A percentile compares a stretch with the other conserved stretches of the same genome.
Conservation (phyloP, 2,797 vertebrate genomes). For the Ispidina lecontei region DNA sequence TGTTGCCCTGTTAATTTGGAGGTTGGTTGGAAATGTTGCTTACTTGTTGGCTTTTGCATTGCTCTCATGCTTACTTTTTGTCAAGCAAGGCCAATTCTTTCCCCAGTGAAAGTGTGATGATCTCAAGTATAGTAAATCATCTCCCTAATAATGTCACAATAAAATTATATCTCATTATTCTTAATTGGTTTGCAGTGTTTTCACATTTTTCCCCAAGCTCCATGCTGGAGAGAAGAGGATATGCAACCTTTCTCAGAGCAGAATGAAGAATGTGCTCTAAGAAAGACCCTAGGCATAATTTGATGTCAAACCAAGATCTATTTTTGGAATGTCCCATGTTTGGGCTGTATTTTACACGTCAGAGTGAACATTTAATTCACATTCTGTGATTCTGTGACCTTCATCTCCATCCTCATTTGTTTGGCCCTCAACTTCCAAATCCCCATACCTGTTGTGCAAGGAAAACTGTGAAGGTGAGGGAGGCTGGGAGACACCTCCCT, state of each 20-base stretch:
- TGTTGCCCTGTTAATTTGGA: neutral
- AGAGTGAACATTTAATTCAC: neutral
- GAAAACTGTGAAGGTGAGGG: too few relatives aligned
- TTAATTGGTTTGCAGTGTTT: neutral
- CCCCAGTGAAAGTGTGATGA: neutral
- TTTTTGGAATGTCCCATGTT: neutral
- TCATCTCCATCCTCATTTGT: too few relatives aligned
- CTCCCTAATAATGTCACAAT: constrained; percentile 28
- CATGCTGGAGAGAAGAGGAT: neutral
- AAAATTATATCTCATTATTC: neutral
- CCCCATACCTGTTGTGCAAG: too few relatives aligned
- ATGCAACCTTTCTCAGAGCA: neutral
- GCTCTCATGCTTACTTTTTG: constrained; percentile 49
- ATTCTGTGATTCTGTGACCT: too few relatives aligned
- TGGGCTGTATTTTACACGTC: neutral
- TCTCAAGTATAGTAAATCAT: constrained; percentile 34
- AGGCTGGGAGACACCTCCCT: too few relatives aligned
- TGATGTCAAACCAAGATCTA: neutral
- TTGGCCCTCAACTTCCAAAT: too few relatives aligned
- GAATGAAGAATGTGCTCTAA: neutral
- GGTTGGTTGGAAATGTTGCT: neutral
- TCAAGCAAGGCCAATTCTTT: constrained; percentile 20
- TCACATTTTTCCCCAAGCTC: neutral
- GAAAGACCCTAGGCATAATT: neutral
- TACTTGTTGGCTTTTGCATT: constrained; percentile 33